A percentile compares a stretch with the other conserved stretches of the same genome.
phyloP scores from a whole-genome alignment of 2,113 vertebrate genomes.

The Argyrosomus japonicus region DNA sequence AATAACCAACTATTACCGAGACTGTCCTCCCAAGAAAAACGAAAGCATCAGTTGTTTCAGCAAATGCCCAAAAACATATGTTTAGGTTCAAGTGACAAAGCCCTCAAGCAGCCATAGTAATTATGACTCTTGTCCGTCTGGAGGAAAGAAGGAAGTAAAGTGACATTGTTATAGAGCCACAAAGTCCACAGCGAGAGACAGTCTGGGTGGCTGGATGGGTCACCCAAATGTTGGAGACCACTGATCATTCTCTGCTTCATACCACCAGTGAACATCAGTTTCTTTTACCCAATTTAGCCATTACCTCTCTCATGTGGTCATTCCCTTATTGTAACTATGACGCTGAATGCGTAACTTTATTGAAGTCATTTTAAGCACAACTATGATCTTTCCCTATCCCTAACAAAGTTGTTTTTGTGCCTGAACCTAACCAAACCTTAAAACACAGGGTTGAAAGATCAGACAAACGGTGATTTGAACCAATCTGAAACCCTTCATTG shows the following conservation, averaged over 20 bases:
- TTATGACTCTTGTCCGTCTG: background rate
- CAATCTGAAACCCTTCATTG: background rate
- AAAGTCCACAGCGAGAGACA: background rate
- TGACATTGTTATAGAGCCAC: background rate
- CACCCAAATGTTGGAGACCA: background rate
- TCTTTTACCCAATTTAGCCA: background rate
- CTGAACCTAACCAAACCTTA: background rate
- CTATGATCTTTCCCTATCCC: background rate
- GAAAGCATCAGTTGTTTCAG: slow-evolving; percentile 1
- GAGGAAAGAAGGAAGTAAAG: background rate
- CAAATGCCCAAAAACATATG: slow-evolving; percentile 15
- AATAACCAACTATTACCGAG: background rate
- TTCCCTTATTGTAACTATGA: slow-evolving; percentile 5
- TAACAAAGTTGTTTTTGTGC: background rate
- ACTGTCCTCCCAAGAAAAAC: background rate
- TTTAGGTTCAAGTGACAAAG: slow-evolving; percentile 10
- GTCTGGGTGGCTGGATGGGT: background rate
- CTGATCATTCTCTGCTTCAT: background rate
- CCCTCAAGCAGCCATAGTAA: background rate
- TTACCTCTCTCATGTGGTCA: background rate
- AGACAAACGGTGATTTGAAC: background rate
- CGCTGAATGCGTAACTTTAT: background rate
- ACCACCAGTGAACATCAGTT: background rate
- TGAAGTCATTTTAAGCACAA: background rate
- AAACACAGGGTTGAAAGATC: background rate